phyloP scores from a whole-genome alignment of 2,888 invertebrate genomes.

The Arctia plantaginis region DNA sequence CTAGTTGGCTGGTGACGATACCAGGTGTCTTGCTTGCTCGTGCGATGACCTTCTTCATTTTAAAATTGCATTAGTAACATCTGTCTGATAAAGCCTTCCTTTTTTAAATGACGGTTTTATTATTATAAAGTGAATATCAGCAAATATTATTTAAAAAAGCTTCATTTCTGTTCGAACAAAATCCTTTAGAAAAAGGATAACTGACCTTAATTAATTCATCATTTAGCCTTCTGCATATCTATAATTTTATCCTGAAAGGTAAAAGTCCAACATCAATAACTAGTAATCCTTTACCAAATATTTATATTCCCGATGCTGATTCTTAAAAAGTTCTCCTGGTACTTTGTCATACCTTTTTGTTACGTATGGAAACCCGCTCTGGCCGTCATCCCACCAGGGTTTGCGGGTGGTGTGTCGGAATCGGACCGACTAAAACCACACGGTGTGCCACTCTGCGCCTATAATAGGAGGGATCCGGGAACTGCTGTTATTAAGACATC shows the following conservation, averaged over 20 bases:
- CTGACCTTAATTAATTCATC: background rate
- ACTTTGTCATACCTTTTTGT: too few species aligned
- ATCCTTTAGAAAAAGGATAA: background rate
- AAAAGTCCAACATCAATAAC: background rate
- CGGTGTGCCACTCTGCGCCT: too few species aligned
- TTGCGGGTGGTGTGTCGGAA: too few species aligned
- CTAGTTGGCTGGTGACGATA: conserved; percentile 69
- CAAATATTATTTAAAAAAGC: too few species aligned
- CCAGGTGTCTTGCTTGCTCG: conserved; percentile 64
- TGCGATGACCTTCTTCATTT: conserved; percentile 68
- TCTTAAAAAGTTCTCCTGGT: too few species aligned
- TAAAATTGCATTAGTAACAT: conserved; percentile 57
- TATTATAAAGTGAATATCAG: background rate
- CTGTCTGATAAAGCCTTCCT: conserved; percentile 25
- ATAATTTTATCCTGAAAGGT: too few species aligned
- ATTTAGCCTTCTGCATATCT: background rate
- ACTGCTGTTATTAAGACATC: too few species aligned
- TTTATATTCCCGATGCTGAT: too few species aligned
- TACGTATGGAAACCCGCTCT: too few species aligned
- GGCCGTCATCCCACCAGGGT: too few species aligned
- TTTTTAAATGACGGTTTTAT: background rate
- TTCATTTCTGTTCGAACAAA: background rate
- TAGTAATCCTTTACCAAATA: background rate
- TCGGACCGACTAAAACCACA: too few species aligned
- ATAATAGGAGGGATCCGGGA: too few species aligned